phyloP scores from a whole-genome alignment of 30 jellyfish, hydroid and myxozoan genomes.

The Chrysaora quinquecirrha region DNA sequence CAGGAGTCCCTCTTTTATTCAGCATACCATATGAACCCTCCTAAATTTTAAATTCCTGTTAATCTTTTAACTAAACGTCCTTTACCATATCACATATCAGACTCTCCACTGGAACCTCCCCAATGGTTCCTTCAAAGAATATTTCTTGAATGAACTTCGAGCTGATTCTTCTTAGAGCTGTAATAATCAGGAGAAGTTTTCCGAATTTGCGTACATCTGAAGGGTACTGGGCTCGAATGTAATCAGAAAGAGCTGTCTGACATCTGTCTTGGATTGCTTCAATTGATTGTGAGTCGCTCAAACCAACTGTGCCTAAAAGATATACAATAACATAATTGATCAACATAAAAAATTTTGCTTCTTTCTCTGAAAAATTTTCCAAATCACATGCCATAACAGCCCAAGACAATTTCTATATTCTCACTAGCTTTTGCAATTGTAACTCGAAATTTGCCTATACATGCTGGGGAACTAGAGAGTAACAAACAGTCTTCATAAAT shows the following conservation, averaged over 20 bases:
- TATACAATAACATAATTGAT: too few species aligned
- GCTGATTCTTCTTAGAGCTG: constrained; percentile 65
- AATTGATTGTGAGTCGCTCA: constrained; percentile 58
- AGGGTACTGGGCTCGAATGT: constrained; percentile 64
- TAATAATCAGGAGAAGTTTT: constrained; percentile 57
- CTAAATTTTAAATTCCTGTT: too few species aligned
- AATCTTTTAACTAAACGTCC: constrained; percentile 25
- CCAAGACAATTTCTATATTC: too few species aligned
- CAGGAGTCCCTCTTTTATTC: too few species aligned
- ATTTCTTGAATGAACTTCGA: constrained; percentile 70
- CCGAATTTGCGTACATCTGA: constrained; percentile 76
- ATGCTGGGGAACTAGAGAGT: too few species aligned
- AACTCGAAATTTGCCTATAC: too few species aligned
- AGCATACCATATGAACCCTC: too few species aligned
- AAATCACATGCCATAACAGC: too few species aligned
- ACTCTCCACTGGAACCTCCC: constrained; percentile 84
- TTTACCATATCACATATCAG: constrained; percentile 77
- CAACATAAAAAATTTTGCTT: too few species aligned
- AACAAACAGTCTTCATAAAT: too few species aligned
- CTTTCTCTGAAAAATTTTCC: too few species aligned
- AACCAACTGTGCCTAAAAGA: constrained; percentile 66
- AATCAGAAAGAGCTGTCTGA: constrained; percentile 73
- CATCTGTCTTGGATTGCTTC: constrained; percentile 74
- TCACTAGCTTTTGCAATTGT: too few species aligned
- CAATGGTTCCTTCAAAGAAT: constrained; percentile 79